These are phyloP conservation scores for Fundulus diaphanus DNA, from an alignment of 2,797 vertebrate species.

Conservation along the genomic window DNA sequence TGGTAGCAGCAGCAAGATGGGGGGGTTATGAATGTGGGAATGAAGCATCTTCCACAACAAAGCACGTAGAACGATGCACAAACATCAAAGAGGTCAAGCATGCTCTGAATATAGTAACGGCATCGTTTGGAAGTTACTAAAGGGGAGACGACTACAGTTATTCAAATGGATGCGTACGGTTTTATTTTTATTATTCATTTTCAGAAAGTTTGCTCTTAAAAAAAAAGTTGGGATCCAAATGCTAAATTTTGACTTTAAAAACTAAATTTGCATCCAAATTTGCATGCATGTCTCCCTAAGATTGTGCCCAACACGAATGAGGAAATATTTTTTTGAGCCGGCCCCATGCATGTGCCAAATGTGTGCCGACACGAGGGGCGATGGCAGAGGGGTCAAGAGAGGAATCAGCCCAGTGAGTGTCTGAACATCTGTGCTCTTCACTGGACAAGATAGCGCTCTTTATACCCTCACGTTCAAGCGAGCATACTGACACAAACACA, in stretches of 20 bases:
- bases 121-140: background rate
- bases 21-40: slow-evolving; percentile 71
- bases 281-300: background rate
- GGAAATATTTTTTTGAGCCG: background rate
- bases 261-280: background rate
- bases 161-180: background rate
- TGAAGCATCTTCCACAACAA: slow-evolving; percentile 18
- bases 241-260: background rate
- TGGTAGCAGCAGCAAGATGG: slow-evolving; percentile 52
- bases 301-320: background rate
- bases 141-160: background rate
- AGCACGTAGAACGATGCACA: background rate
- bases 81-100: slow-evolving; percentile 40
- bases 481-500: slow-evolving; percentile 2
- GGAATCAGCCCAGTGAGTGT: slow-evolving; percentile 76
- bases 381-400: slow-evolving; percentile 72
- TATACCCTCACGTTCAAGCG: slow-evolving; percentile 21
- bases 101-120: background rate
- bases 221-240: background rate
- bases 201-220: background rate
- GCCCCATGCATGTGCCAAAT: slow-evolving; percentile 2
- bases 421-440: slow-evolving; percentile 78
- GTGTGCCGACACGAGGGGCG: slow-evolving; percentile 41
- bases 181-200: background rate
- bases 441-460: slow-evolving; percentile 62